Evolutionary conservation across 2,888 invertebrate genomes (phyloP), one percentile per base, ranked within the genome.

Genomic region (Eledona agricola): DNA sequence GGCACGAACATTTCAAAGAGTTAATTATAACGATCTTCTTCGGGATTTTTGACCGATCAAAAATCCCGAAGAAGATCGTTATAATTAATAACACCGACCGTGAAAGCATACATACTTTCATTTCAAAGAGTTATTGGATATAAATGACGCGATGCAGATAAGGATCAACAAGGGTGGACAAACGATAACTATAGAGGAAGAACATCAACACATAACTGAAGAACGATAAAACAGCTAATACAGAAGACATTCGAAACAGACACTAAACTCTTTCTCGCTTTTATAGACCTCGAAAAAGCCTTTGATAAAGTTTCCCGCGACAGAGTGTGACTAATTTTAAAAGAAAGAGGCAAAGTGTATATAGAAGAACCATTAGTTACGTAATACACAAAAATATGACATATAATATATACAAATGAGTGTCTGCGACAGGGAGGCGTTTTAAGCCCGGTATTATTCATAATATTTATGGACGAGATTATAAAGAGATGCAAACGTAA

Each of bases 281-380:
- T 59, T 11, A n/a, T 58, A n/a, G 56, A 60, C 23, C 13, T 59
- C 4, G 22, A 57, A 29, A 57, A 57, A 15, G 58, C 58, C 1
- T 60, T 58, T 35, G 56, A 60, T 28, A 53, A 11, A 32, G 29
- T 51, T 19, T 26, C 26, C 16, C 37, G 35, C 25, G 31, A 23
- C 12, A 22, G 25, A 40, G 22, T 56, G 12, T 58, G 54, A 49
- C 11, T 31, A 45, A 51, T 12, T 7, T 17, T 56, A 23, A 34
- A 20, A 10, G 17, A 34, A 22, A 43, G 50, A 31, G 9, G 38
- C 20, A 9, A 49, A 47, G 42, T 11, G 2, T 42, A 28, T 42
- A 42, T 10, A 50, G 10, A n/a, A 42, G n/a, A n/a, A n/a, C n/a
- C n/a, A n/a, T n/a, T n/a, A n/a, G n/a, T n/a, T n/a, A n/a, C n/a